These are phyloP conservation scores for Callipepla californica DNA, from an alignment of 2,113 vertebrate genomes.

Conservation along the genomic window DNA sequence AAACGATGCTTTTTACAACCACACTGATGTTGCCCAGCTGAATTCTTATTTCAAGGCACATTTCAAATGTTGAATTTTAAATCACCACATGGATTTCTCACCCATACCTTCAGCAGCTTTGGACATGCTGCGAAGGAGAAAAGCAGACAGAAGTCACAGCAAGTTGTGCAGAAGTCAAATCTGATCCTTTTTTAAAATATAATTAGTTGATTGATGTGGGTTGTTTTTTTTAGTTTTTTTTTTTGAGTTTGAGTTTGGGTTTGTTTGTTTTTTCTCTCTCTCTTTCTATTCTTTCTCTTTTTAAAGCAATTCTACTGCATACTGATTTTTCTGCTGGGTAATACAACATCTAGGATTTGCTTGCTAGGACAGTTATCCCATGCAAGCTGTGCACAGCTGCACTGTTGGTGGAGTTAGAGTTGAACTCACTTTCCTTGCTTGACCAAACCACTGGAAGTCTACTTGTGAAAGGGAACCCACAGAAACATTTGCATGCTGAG, in stretches of 20 bases:
- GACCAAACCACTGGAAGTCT: background rate
- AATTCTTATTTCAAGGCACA: constrained; percentile 17
- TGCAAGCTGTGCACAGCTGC: background rate
- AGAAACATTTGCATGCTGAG: background rate
- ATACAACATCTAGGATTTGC: background rate
- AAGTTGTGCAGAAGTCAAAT: constrained; percentile 22
- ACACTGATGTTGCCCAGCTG: background rate
- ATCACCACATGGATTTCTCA: constrained; percentile 48
- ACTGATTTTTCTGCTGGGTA: background rate
- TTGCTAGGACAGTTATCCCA: background rate
- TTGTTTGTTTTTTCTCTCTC: rapidly evolving
- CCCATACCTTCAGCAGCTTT: constrained; percentile 24
- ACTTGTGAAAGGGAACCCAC: background rate
- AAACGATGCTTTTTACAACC: background rate
- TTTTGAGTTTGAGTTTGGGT: background rate
- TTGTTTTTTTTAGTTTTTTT: too few relatives aligned
- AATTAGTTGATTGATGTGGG: background rate
- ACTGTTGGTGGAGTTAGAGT: background rate
- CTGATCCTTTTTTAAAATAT: background rate
- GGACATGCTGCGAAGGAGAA: constrained; percentile 11
- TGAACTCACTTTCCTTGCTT: background rate
- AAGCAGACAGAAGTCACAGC: constrained; percentile 40
- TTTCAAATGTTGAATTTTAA: constrained; percentile 33
- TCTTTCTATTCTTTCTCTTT: background rate
- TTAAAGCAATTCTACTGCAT: background rate